Evolutionary conservation across 2,888 invertebrate genomes (phyloP), one percentile per base, ranked within the genome.

Genomic region (Hirudinaria manillensis): DNA sequence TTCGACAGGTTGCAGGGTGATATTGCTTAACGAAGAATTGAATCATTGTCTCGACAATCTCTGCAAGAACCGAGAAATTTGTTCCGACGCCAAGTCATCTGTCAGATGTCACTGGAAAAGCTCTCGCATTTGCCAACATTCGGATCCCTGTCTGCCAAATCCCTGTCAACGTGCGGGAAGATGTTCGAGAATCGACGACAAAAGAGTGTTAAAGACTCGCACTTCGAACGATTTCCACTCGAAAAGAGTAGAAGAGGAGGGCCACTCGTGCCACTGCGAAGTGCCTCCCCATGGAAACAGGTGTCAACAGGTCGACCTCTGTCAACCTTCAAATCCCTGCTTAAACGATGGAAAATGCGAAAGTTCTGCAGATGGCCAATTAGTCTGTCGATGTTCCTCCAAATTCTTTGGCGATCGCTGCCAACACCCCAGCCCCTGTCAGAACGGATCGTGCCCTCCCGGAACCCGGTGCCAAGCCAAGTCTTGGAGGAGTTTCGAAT

Each of bases 221-320:
- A 7, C 10, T 61, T 16, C 61, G 21, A 61, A 61, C 6, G 24
- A 61, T 29, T 61, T 29, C n/a, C 24, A 61, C 7, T 24, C 10
- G 21, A 61, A 24, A 27, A 1, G 61, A 24, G 61, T 1, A 61
- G 61, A 61, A 6, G 24, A n/a, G 77, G 70, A 10, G 27, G 21
- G 24, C 77, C 53, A 70, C 76, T 36, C 51, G 36, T 84, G 84
- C 70, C 70, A 77, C 6, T 84, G 84, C 77, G 65, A 78, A 10
- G 74, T 70, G 0, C 81, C 81, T n/a, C 79, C 80, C 74, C 82
- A 78, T 38, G 84, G 83, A 2, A 74, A 77, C 27, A 78, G 78
- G 6, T 84, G 84, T 78, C 79, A 82, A 74, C 72, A 77, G 16
- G 74, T 81, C 38, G 78, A 83, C 77, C 80, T 80, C 66, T 83